A percentile compares a stretch with the other conserved stretches of the same genome.
Conservation (phyloP, 2,797 vertebrate species). For the Microctenopoma stevenorrisi region DNA sequence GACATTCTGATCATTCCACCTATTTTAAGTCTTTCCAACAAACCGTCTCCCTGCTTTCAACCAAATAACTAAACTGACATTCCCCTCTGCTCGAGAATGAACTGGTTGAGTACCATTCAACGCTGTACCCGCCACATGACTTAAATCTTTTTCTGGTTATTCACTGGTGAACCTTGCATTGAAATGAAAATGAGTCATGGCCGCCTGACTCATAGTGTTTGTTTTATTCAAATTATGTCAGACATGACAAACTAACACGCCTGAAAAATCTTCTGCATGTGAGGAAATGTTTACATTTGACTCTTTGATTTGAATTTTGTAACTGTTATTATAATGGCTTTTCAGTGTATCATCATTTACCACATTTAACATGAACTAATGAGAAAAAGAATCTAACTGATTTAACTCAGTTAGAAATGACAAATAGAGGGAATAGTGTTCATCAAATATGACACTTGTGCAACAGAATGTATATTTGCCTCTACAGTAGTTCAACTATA, state of each 20-base stretch:
- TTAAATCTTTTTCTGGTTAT: slow-evolving; percentile 51
- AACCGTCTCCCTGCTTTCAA: slow-evolving; percentile 56
- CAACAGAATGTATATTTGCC: too few species aligned
- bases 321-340: slow-evolving; percentile 4
- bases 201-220: slow-evolving; percentile 3
- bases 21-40: slow-evolving; percentile 67
- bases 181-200: slow-evolving; percentile 37
- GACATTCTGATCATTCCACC: slow-evolving; percentile 82
- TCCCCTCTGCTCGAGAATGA: not conserved
- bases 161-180: slow-evolving; percentile 41
- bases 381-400: not conserved
- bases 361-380: not conserved
- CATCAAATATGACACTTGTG: not conserved
- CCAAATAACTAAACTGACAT: slow-evolving; percentile 39
- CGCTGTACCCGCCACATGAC: slow-evolving; percentile 11
- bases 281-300: slow-evolving; percentile 32
- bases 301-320: not conserved
- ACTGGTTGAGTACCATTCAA: not conserved
- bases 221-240: slow-evolving; percentile 29
- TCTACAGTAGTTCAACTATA: too few species aligned
- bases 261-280: slow-evolving; percentile 4
- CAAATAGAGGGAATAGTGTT: not conserved
- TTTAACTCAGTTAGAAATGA: not conserved
- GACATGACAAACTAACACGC: not conserved
- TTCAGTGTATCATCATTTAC: not conserved